Evolutionary conservation across 2,113 vertebrate genomes (phyloP), one percentile per base, ranked within the genome.

Genomic region (Daboia siamensis): DNA sequence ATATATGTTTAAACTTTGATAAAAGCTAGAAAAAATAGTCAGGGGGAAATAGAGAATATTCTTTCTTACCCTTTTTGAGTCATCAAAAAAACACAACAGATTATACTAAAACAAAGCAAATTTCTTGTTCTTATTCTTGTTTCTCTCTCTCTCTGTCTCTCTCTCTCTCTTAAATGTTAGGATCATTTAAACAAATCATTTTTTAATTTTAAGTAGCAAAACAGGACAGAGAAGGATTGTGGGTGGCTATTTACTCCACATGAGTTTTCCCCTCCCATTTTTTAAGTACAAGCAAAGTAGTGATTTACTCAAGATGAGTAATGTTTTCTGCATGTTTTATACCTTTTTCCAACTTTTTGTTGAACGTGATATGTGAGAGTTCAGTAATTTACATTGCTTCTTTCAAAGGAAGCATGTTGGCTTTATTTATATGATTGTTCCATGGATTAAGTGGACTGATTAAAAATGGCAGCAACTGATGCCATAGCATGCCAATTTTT

Each of bases 381-480:
- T 97, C 95, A 87, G 44, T 95, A 95, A 97, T 97, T 96, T 96
- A 93, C 96, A 92, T 92, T 94, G 93, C 95, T 90, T 95, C 91
- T 93, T 94, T 94, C 91, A 93, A 96, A 96, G 94, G 95, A 96
- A 91, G 89, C 93, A 95, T 96, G 94, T 46, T 94, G 17, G 20
- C 96, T 94, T 95, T 95, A 94, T 94, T 96, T 80, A 93, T 92
- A 9, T 90, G 56, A 94, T 94, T 96, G 55, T 57, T 74, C 90
- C 94, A 88, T 74, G 51, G 74, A 93, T 59, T n/a, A 93, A 21
- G 86, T 89, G 86, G 59, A 12, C 69, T 94, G 95, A 89, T 69
- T 93, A 91, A 93, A 95, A 84, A 3, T 6, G 21, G 3, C 51
- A 85, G 39, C 20, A 92, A 69, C 91, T 86, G 90, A 46, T 7